A percentile compares a stretch with the other conserved stretches of the same genome.
These are phyloP conservation scores for Speoplatyrhinus poulsoni DNA, from an alignment of 2,113 vertebrate genomes.

Conservation along the genomic window DNA sequence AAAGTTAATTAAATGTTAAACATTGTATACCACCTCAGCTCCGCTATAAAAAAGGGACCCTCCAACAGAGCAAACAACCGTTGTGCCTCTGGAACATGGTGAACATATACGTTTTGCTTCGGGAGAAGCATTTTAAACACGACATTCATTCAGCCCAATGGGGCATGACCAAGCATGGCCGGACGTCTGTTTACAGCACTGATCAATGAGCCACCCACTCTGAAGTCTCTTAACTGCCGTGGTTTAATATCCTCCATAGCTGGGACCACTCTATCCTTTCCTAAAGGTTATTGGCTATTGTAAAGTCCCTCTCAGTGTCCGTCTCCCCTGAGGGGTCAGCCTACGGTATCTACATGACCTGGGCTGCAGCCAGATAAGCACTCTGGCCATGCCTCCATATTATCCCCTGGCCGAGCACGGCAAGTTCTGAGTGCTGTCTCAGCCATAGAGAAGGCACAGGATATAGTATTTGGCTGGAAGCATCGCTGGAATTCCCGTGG, in stretches of 20 bases:
- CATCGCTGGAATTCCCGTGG: slow-evolving; percentile 9
- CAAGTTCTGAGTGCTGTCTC: slow-evolving; percentile 10
- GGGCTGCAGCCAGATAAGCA: slow-evolving; percentile 40
- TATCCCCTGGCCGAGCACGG: slow-evolving; percentile 5
- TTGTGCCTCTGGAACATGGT: too few relatives aligned
- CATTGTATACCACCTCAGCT: too few relatives aligned
- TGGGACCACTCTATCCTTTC: slow-evolving; percentile 31
- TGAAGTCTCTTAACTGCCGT: slow-evolving; percentile 26
- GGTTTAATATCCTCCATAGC: slow-evolving; percentile 10
- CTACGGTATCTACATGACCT: slow-evolving; percentile 35
- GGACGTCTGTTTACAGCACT: slow-evolving; percentile 36
- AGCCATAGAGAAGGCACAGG: neutral
- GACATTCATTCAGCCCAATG: slow-evolving; percentile 34
- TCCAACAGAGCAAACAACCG: too few relatives aligned
- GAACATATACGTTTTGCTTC: neutral
- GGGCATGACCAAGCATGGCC: slow-evolving; percentile 44
- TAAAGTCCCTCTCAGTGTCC: slow-evolving; percentile 9
- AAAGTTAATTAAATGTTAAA: too few relatives aligned
- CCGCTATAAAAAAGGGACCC: too few relatives aligned
- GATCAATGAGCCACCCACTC: slow-evolving; percentile 51
- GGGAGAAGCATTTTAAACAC: slow-evolving; percentile 24
- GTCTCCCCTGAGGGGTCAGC: slow-evolving; percentile 24
- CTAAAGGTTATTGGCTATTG: slow-evolving; percentile 56
- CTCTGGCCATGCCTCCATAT: slow-evolving; percentile 27
- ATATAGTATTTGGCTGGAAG: slow-evolving; percentile 13